Conservation (phyloP, 2,113 vertebrate species). For the Castor canadensis region DNA sequence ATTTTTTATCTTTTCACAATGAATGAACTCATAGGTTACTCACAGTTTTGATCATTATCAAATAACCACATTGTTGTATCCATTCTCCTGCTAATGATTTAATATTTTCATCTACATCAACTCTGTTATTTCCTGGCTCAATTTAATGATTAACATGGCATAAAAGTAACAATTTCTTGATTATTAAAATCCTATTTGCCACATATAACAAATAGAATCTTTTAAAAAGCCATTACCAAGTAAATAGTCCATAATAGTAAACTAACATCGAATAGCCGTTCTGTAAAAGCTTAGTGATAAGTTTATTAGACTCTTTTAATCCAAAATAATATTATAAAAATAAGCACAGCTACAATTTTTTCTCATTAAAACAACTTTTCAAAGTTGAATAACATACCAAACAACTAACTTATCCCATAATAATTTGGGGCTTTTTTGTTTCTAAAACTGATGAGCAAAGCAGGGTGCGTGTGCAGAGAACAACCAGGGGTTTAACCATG, state of each 20-base stretch:
- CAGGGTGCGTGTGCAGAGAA: background rate
- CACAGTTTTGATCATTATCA: slow-evolving; percentile 23
- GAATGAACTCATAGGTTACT: slow-evolving; percentile 80
- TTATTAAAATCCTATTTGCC: slow-evolving; percentile 67
- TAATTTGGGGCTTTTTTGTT: background rate
- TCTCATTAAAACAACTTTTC: slow-evolving; percentile 23
- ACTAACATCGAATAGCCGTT: slow-evolving; percentile 48
- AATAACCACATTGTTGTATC: slow-evolving; percentile 78
- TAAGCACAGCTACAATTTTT: slow-evolving; percentile 22
- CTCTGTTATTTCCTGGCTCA: slow-evolving; percentile 69
- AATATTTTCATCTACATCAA: slow-evolving; percentile 75
- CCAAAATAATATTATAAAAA: slow-evolving; percentile 23
- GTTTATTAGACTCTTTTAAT: slow-evolving; percentile 43
- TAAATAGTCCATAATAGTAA: slow-evolving; percentile 50
- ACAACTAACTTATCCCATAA: background rate
- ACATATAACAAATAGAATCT: slow-evolving; percentile 42
- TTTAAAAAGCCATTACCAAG: slow-evolving; percentile 60
- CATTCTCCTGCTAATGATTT: slow-evolving; percentile 75
- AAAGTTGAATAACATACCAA: slow-evolving; percentile 15
- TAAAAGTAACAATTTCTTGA: slow-evolving; percentile 63
- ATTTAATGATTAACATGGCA: slow-evolving; percentile 73
- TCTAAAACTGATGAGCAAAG: background rate
- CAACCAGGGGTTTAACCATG: background rate
- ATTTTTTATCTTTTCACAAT: slow-evolving; percentile 82
- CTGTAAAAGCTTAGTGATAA: slow-evolving; percentile 43